Evolutionary conservation across 1,140 invertebrate genomes (phyloP).

Genomic region (Brachystomella parvula): DNA sequence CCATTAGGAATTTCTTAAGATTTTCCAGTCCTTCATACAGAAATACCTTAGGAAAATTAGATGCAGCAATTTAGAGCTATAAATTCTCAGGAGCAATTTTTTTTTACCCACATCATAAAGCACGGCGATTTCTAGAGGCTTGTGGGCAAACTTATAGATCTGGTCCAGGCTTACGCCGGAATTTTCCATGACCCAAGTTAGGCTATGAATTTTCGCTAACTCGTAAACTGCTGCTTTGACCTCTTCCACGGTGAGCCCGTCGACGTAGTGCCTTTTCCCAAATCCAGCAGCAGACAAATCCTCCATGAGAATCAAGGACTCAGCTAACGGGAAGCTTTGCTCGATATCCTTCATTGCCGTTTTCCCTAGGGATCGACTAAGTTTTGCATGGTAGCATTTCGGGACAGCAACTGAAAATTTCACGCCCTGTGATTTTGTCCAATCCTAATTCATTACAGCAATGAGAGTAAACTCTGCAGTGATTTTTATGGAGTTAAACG

Average conservation of each 20-base stretch:
- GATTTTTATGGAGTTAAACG: too few species aligned
- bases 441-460: slow-evolving; percentile 19
- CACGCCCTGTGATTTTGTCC: slow-evolving; percentile 16
- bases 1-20: too few species aligned
- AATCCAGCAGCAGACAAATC: slow-evolving; percentile 51
- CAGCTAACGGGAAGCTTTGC: slow-evolving; percentile 30
- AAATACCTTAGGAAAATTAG: background rate
- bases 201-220: slow-evolving; percentile 60
- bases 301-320: slow-evolving; percentile 56
- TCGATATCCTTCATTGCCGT: slow-evolving; percentile 14
- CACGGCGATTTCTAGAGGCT: background rate
- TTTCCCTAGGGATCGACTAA: slow-evolving; percentile 40
- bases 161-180: too few species aligned
- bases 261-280: slow-evolving; percentile 54
- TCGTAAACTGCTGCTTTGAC: slow-evolving; percentile 57
- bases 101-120: background rate
- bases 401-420: slow-evolving; percentile 50
- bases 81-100: background rate
- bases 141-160: too few species aligned
- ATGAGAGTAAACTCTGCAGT: background rate
- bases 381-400: slow-evolving; percentile 56
- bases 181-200: slow-evolving; percentile 46
- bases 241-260: slow-evolving; percentile 58
- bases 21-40: background rate
- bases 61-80: background rate